A percentile compares a stretch with the other conserved stretches of the same genome.
These are phyloP conservation scores for Eulemur macaco DNA, from an alignment of 2,113 vertebrate genomes.

Conservation along the genomic window DNA sequence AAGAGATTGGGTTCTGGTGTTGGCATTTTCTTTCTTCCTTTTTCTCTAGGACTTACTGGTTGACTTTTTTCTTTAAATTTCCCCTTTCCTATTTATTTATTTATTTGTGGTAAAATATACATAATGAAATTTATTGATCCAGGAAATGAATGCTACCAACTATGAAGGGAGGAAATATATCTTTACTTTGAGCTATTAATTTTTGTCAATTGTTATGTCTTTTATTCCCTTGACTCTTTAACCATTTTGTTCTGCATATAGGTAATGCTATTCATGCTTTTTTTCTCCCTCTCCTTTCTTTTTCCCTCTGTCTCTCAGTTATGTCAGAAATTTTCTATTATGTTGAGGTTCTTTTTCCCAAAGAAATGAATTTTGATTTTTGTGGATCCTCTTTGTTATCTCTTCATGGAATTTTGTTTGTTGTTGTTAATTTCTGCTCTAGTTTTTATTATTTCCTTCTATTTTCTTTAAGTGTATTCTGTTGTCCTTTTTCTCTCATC, in stretches of 20 bases:
- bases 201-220: neutral
- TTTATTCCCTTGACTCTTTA: neutral
- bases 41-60: neutral
- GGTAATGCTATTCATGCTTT: too few relatives aligned
- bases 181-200: neutral
- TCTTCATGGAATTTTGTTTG: too few relatives aligned
- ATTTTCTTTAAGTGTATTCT: neutral
- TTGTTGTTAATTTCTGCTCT: too few relatives aligned
- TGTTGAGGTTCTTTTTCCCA: too few relatives aligned
- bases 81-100: neutral
- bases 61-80: neutral
- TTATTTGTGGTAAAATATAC: neutral
- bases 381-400: too few relatives aligned
- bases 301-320: too few relatives aligned
- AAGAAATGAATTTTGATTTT: too few relatives aligned
- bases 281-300: too few relatives aligned
- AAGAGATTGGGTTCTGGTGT: neutral
- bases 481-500: neutral
- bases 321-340: too few relatives aligned
- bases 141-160: neutral
- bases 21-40: neutral
- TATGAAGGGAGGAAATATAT: neutral
- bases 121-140: neutral
- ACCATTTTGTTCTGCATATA: neutral
- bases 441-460: too few relatives aligned